phyloP scores from a whole-genome alignment of 2,113 vertebrate species.

The Gymnobelideus leadbeateri region DNA sequence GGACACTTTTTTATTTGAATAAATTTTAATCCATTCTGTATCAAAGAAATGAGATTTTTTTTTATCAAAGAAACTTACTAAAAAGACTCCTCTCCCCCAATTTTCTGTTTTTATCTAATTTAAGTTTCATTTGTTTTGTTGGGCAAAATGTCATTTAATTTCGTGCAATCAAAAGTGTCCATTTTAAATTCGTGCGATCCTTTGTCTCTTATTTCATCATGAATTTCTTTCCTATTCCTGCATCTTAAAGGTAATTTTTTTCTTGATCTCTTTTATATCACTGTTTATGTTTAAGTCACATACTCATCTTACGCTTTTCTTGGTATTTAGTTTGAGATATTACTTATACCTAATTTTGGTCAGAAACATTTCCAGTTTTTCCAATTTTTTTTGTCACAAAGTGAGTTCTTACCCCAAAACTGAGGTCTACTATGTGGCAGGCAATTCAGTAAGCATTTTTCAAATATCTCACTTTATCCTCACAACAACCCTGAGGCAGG shows the following conservation, averaged over 20 bases:
- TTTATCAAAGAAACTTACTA: not conserved
- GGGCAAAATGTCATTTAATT: not conserved
- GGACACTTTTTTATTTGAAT: not conserved
- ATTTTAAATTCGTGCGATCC: not conserved
- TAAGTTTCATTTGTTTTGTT: not conserved
- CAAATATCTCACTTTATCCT: not conserved
- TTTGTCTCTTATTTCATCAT: not conserved
- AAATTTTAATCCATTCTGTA: not conserved
- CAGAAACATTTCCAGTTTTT: not conserved
- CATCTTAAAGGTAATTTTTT: no score
- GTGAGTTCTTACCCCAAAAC: not conserved
- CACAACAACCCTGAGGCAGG: no score
- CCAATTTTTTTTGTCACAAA: not conserved
- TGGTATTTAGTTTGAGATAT: not conserved
- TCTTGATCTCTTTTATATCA: not conserved
- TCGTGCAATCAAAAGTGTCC: not conserved
- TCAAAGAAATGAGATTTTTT: not conserved
- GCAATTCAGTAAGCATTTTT: not conserved
- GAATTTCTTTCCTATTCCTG: not conserved
- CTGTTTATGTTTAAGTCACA: not conserved
- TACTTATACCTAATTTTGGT: not conserved
- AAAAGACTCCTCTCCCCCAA: not conserved
- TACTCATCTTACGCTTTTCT: not conserved
- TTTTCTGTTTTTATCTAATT: not conserved
- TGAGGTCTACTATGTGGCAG: not conserved